phyloP scores from a whole-genome alignment of 2,113 vertebrate species.

The Chaenocephalus aceratus region DNA sequence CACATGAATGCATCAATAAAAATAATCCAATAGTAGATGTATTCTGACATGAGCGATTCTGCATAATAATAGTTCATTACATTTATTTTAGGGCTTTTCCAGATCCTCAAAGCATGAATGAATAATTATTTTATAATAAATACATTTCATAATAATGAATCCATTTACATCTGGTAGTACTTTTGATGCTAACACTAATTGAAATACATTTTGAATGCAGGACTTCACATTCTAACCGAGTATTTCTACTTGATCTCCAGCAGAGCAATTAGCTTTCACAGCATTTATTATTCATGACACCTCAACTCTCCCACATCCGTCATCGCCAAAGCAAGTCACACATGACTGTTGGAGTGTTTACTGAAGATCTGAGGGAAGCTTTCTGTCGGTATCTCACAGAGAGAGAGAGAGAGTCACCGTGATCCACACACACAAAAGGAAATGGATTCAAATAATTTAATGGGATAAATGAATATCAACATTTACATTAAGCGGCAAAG shows the following conservation, averaged over 20 bases:
- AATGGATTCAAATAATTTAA: conserved; percentile 59
- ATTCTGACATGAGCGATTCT: no score
- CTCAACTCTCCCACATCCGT: conserved; percentile 47
- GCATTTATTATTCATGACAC: conserved; percentile 70
- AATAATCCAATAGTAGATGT: no score
- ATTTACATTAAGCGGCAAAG: conserved; percentile 39
- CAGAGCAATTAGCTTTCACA: conserved; percentile 52
- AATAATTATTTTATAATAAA: no score
- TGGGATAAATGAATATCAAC: conserved; percentile 38
- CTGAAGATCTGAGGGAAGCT: conserved; percentile 19
- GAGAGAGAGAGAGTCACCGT: not conserved
- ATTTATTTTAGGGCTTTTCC: no score
- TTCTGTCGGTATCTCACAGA: not conserved
- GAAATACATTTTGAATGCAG: not conserved
- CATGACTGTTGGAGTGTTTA: conserved; percentile 17
- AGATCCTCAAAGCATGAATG: no score
- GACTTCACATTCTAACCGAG: no score
- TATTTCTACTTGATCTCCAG: conserved; percentile 13
- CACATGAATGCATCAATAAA: no score
- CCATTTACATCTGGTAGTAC: no score
- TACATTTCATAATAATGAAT: no score
- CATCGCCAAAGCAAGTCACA: conserved; percentile 39
- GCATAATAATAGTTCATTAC: no score
- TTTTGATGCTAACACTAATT: no score
- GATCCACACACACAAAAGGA: not conserved